Percentiles rank a stretch among this genome's conserved stretches.
Conservation (phyloP, 2,797 vertebrate genomes). For the Lutjanus argentimaculatus region DNA sequence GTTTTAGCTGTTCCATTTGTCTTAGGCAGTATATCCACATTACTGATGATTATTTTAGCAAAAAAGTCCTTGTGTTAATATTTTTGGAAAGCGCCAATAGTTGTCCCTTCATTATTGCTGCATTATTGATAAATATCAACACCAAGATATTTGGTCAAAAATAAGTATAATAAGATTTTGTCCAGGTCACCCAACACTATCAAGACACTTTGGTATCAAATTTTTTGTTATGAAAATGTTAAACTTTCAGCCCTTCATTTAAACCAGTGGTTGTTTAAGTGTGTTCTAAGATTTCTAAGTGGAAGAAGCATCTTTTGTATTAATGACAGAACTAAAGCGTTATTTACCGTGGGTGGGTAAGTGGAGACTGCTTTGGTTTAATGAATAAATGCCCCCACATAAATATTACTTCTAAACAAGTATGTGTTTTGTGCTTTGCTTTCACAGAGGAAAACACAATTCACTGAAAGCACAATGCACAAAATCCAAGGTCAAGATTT, state of each 20-base stretch:
- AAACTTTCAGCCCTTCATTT: background rate
- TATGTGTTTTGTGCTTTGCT: background rate
- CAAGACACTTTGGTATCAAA: background rate
- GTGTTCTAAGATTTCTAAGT: background rate
- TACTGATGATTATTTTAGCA: too few relatives aligned
- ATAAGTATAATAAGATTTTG: background rate
- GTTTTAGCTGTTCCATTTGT: too few relatives aligned
- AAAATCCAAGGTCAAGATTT: conserved; percentile 9
- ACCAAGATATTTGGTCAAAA: too few relatives aligned
- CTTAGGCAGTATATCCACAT: too few relatives aligned
- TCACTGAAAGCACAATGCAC: background rate
- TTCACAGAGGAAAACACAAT: background rate
- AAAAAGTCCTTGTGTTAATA: too few relatives aligned
- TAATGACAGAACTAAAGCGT: background rate
- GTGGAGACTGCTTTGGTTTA: background rate
- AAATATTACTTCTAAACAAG: background rate
- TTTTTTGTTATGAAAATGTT: background rate
- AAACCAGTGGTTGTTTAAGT: background rate
- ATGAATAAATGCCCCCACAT: conserved; percentile 1
- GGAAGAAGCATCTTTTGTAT: background rate
- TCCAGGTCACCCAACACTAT: too few relatives aligned
- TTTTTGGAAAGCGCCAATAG: too few relatives aligned
- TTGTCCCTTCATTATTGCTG: too few relatives aligned
- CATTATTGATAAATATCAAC: too few relatives aligned
- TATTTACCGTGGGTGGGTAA: background rate